These are phyloP conservation scores for Epizoanthus illoricatus DNA, from an alignment of 92 coral and sea anemone genomes.

Conservation along the genomic window DNA sequence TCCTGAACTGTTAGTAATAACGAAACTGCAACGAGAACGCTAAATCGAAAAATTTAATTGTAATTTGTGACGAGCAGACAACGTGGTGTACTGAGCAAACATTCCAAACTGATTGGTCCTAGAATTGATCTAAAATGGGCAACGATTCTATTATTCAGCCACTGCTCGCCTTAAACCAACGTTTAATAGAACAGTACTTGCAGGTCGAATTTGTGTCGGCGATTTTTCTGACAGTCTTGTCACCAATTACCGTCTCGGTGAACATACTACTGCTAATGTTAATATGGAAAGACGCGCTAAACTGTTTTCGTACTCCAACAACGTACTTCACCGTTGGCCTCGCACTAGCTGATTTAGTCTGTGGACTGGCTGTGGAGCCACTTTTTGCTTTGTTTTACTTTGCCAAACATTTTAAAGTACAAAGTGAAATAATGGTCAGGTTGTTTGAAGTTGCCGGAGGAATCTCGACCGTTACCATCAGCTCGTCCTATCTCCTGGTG, in stretches of 20 bases:
- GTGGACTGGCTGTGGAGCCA: constrained; percentile 80
- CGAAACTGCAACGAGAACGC: no score
- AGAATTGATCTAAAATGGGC: constrained; percentile 11
- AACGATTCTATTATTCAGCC: not conserved
- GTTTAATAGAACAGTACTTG: constrained; percentile 41
- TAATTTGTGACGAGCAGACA: no score
- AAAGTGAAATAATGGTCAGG: constrained; percentile 18
- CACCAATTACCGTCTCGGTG: constrained; percentile 74
- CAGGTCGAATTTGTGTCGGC: constrained; percentile 66
- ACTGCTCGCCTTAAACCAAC: not conserved
- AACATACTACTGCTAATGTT: constrained; percentile 68
- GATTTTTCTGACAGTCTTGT: constrained; percentile 54
- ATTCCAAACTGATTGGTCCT: not conserved
- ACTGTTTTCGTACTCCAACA: constrained; percentile 75
- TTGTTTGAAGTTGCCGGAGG: constrained; percentile 59
- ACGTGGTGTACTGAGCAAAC: no score
- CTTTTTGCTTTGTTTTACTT: constrained; percentile 61
- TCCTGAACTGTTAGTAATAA: no score
- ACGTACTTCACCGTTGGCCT: constrained; percentile 77
- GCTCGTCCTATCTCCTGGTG: constrained; percentile 70
- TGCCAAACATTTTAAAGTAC: constrained; percentile 46
- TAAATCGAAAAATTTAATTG: no score
- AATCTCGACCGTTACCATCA: constrained; percentile 76
- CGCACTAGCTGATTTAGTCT: constrained; percentile 67
- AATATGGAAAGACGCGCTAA: constrained; percentile 72